These are phyloP conservation scores for Molossus molossus DNA, from an alignment of 2,797 vertebrate species.

Conservation along the genomic window DNA sequence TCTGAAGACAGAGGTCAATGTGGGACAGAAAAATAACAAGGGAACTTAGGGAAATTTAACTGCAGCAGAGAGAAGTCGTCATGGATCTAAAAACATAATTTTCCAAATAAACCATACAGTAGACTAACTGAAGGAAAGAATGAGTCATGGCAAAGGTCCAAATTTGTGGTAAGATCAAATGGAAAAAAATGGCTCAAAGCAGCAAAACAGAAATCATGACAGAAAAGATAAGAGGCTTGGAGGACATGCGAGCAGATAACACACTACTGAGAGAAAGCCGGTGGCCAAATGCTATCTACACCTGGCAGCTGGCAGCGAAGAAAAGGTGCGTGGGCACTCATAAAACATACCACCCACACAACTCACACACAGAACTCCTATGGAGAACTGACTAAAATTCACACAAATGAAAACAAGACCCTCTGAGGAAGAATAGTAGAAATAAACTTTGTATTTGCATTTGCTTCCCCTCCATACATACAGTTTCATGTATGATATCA, in stretches of 20 bases:
- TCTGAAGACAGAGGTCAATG: not conserved
- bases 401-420: not conserved
- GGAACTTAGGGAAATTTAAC: not conserved
- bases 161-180: slow-evolving; percentile 49
- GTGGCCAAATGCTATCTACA: not conserved
- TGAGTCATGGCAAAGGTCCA: not conserved
- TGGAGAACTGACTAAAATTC: not conserved
- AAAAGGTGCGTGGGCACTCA: not conserved
- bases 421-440: not conserved
- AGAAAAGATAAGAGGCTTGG: slow-evolving; percentile 37
- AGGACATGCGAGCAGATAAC: slow-evolving; percentile 8
- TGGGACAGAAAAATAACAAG: not conserved
- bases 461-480: not conserved
- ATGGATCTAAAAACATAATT: slow-evolving; percentile 13
- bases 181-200: slow-evolving; percentile 61
- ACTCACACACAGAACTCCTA: not conserved
- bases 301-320: not conserved
- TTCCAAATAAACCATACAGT: slow-evolving; percentile 22
- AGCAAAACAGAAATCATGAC: slow-evolving; percentile 26
- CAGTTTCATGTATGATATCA: not conserved
- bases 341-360: not conserved
- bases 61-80: not conserved
- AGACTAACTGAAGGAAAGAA: slow-evolving; percentile 34
- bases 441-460: not conserved
- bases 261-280: not conserved